These are phyloP conservation scores for Archocentrus centrarchus DNA, from an alignment of 2,113 vertebrate species.

Conservation along the genomic window DNA sequence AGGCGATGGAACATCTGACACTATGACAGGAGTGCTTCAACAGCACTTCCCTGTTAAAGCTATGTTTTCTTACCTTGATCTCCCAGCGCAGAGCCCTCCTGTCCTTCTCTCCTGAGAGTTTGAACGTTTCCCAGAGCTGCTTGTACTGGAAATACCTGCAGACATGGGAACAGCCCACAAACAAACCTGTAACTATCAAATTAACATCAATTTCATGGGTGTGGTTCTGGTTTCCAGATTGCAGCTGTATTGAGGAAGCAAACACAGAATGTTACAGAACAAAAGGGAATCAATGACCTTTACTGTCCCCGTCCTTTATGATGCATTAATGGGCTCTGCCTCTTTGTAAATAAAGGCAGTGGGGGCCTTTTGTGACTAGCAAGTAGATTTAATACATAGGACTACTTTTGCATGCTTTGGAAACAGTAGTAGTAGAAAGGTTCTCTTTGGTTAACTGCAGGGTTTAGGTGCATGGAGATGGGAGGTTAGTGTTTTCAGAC, in stretches of 20 bases:
- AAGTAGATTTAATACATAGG: too few relatives aligned
- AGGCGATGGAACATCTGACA: neutral
- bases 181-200: neutral
- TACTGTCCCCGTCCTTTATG: neutral
- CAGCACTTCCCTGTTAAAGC: neutral
- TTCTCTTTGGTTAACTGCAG: too few relatives aligned
- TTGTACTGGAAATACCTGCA: constrained; percentile 85
- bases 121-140: constrained; percentile 81
- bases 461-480: too few relatives aligned
- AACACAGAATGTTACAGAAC: neutral
- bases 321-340: too few relatives aligned
- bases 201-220: neutral
- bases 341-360: too few relatives aligned
- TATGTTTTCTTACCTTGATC: constrained; percentile 73
- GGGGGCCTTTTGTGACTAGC: too few relatives aligned
- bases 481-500: too few relatives aligned
- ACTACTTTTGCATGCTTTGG: too few relatives aligned
- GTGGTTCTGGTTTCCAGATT: neutral
- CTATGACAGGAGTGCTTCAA: neutral
- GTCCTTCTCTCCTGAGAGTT: constrained; percentile 79
- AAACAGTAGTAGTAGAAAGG: too few relatives aligned
- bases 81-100: constrained; percentile 74
- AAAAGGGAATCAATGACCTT: neutral
- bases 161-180: neutral
- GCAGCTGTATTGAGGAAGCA: neutral